Evolutionary conservation across 1,140 invertebrate genomes (phyloP).

Genomic region (Drosophila nebulosa): DNA sequence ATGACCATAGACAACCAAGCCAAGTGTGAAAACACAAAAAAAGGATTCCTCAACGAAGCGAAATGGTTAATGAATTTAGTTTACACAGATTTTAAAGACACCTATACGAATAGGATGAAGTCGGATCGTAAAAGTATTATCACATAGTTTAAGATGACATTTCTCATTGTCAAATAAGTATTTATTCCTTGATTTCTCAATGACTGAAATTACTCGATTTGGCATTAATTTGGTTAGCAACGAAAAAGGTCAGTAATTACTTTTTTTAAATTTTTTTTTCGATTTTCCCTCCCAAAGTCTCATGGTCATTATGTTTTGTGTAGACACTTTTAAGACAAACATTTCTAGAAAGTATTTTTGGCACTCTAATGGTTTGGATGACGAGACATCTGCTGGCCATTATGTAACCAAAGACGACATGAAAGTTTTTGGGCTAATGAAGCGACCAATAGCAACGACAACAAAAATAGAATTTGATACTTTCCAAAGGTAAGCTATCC

Average conservation of each 20-base stretch:
- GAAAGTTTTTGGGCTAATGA: slow-evolving; percentile 67
- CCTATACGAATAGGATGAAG: too few species aligned
- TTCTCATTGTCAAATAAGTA: too few species aligned
- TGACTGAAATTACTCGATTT: background rate
- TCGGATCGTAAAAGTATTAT: too few species aligned
- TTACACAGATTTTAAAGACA: too few species aligned
- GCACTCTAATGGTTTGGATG: slow-evolving; percentile 35
- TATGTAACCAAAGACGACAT: slow-evolving; percentile 70
- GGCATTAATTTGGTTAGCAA: background rate
- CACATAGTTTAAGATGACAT: too few species aligned
- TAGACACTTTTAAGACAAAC: background rate
- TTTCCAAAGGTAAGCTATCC: slow-evolving; percentile 21
- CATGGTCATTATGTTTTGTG: background rate
- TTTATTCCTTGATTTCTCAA: background rate
- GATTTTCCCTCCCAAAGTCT: background rate
- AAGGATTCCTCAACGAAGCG: too few species aligned
- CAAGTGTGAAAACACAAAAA: too few species aligned
- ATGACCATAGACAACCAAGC: too few species aligned
- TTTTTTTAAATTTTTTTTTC: background rate
- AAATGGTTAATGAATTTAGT: too few species aligned
- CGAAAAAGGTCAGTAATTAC: background rate
- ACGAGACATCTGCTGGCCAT: slow-evolving; percentile 11
- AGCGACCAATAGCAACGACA: slow-evolving; percentile 20
- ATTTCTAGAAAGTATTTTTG: slow-evolving; percentile 65
- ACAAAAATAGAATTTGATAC: slow-evolving; percentile 37